phyloP scores from a whole-genome alignment of 2,888 invertebrate species.

The Acronicta psi region DNA sequence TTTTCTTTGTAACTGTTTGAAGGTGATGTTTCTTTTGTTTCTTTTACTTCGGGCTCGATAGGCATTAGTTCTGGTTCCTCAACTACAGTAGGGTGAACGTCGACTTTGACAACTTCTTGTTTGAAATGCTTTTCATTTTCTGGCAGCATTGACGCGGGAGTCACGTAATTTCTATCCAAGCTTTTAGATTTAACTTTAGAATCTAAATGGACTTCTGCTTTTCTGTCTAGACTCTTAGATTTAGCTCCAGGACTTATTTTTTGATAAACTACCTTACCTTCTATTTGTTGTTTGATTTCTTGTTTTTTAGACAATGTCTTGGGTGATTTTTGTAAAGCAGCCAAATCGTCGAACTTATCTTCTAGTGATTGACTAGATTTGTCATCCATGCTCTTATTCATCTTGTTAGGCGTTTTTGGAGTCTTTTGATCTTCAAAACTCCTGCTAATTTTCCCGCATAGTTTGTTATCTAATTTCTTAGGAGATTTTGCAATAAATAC shows the following conservation, averaged over 20 bases:
- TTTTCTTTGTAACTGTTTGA: constrained; percentile 81
- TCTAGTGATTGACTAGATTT: constrained; percentile 90
- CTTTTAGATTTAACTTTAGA: constrained; percentile 91
- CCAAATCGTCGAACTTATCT: constrained; percentile 89
- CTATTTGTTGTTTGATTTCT: constrained; percentile 90
- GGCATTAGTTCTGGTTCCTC: constrained; percentile 63
- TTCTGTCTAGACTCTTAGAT: constrained; percentile 91
- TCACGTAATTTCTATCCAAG: constrained; percentile 90
- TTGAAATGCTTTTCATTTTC: constrained; percentile 84
- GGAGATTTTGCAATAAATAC: constrained; percentile 93
- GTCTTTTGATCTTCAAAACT: constrained; percentile 90
- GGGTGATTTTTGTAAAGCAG: constrained; percentile 88
- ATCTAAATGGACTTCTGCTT: constrained; percentile 89
- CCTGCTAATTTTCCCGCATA: constrained; percentile 89
- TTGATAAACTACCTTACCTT: constrained; percentile 90
- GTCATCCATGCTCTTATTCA: constrained; percentile 91
- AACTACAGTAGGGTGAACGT: constrained; percentile 79
- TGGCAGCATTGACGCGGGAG: constrained; percentile 71
- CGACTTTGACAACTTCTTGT: constrained; percentile 85
- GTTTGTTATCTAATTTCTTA: constrained; percentile 91
- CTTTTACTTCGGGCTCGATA: constrained; percentile 66
- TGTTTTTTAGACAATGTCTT: constrained; percentile 89
- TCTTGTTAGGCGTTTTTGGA: constrained; percentile 87
- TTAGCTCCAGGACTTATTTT: constrained; percentile 88
- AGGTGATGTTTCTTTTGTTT: constrained; percentile 74